Conservation (phyloP, 2,888 invertebrate species). For the Ennomos fuscantarius region DNA sequence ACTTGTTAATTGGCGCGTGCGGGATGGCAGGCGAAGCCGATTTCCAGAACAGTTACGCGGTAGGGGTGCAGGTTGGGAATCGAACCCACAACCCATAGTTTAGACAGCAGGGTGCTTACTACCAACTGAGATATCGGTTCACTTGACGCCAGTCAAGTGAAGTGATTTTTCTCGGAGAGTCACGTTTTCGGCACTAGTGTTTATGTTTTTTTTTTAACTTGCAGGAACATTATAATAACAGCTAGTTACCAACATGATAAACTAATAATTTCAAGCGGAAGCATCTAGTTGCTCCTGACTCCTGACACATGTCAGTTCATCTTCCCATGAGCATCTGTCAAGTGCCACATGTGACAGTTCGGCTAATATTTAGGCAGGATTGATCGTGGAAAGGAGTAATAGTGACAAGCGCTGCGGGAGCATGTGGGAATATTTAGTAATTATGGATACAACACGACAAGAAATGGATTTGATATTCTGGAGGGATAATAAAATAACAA, state of each 20-base stretch:
- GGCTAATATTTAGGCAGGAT: constrained; percentile 25
- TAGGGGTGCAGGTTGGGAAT: too few species aligned
- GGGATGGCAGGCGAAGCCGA: too few species aligned
- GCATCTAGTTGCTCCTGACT: constrained; percentile 12
- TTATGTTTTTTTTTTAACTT: too few species aligned
- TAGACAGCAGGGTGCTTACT: too few species aligned
- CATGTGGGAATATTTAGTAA: constrained; percentile 7
- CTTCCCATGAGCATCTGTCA: constrained; percentile 20
- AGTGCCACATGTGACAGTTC: constrained; percentile 21
- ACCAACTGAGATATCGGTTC: too few species aligned
- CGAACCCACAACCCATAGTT: too few species aligned
- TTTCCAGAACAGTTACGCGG: too few species aligned
- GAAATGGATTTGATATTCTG: not conserved
- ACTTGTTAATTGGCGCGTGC: too few species aligned
- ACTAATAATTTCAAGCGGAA: constrained; percentile 10
- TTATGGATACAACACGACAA: constrained; percentile 5
- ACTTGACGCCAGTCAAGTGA: too few species aligned
- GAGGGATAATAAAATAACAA: constrained; percentile 8
- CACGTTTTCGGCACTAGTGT: too few species aligned
- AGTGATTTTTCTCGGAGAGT: too few species aligned
- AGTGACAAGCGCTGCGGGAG: constrained; percentile 21
- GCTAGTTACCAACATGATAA: constrained; percentile 5
- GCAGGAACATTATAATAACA: not conserved
- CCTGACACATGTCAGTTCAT: constrained; percentile 19
- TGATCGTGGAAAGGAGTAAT: constrained; percentile 28